phyloP scores from a whole-genome alignment of 2,888 invertebrate species.

The Polydrusus tereticollis region DNA sequence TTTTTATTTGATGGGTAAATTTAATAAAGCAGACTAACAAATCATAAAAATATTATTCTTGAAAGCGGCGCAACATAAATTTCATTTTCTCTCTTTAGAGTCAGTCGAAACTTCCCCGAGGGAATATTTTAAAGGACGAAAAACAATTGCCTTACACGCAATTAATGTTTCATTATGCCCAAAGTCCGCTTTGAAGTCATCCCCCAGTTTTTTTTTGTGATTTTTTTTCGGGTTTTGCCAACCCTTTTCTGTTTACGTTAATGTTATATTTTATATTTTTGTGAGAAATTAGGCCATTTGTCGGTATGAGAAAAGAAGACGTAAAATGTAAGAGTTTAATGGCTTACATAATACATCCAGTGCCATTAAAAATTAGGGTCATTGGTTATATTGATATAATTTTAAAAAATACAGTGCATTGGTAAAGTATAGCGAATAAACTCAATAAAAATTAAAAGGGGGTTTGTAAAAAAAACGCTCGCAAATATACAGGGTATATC shows the following conservation, averaged over 20 bases:
- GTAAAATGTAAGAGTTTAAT: background rate
- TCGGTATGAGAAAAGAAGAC: background rate
- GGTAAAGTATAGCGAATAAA: too few relatives aligned
- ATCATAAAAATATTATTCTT: slow-evolving; percentile 16
- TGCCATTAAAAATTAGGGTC: too few relatives aligned
- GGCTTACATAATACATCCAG: too few relatives aligned
- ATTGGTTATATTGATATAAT: too few relatives aligned
- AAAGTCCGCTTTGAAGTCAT: slow-evolving; percentile 10
- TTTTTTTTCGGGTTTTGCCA: background rate
- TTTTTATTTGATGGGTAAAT: slow-evolving; percentile 14
- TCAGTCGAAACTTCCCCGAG: background rate
- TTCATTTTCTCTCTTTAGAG: slow-evolving; percentile 4
- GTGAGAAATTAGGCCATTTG: background rate
- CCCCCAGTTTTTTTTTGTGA: slow-evolving; percentile 13
- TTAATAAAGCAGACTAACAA: slow-evolving; percentile 16
- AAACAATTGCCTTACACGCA: slow-evolving; percentile 7
- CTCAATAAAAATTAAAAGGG: too few relatives aligned
- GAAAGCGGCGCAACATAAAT: slow-evolving; percentile 6
- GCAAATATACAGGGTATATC: too few relatives aligned
- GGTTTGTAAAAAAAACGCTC: too few relatives aligned
- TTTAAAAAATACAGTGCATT: too few relatives aligned
- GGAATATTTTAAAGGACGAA: slow-evolving; percentile 16
- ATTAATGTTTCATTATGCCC: slow-evolving; percentile 17
- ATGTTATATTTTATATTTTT: background rate
- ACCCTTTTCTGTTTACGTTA: slow-evolving; percentile 3